Evolutionary conservation across 1,140 invertebrate species (phyloP).

Genomic region (Harpegnathos saltator): DNA sequence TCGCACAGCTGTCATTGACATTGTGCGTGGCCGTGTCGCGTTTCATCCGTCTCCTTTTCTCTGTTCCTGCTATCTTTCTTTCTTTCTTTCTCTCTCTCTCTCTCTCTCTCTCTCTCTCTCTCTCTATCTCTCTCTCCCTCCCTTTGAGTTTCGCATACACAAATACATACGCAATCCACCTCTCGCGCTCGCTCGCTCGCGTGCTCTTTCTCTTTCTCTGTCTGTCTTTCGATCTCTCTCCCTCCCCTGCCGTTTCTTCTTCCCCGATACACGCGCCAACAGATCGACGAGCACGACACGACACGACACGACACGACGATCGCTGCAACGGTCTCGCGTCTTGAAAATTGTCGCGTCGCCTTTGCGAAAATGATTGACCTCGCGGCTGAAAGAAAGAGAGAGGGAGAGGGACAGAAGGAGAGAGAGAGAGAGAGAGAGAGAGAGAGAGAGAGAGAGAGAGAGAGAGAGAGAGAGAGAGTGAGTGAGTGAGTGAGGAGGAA

Average conservation of each 20-base stretch:
- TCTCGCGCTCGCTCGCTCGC: not conserved
- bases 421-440: not conserved
- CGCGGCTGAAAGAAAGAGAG: not conserved
- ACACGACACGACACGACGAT: too few species aligned
- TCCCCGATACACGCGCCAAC: not conserved
- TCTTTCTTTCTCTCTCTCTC: not conserved
- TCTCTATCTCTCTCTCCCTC: not conserved
- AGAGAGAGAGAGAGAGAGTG: not conserved
- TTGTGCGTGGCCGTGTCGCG: slow-evolving; percentile 69
- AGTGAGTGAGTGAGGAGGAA: too few species aligned
- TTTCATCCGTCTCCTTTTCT: not conserved
- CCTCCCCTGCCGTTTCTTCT: not conserved
- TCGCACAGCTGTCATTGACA: slow-evolving; percentile 83
- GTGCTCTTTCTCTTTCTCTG: not conserved
- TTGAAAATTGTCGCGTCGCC: slow-evolving; percentile 8
- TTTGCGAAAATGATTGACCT: not conserved
- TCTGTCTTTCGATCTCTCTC: too few species aligned
- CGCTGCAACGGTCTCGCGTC: not conserved
- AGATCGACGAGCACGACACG: not conserved
- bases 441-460: not conserved
- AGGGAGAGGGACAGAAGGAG: not conserved
- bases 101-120: not conserved
- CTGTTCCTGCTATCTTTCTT: not conserved
- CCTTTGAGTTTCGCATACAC: not conserved
- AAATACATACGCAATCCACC: not conserved